Conservation (phyloP, 2,113 vertebrate genomes). For the Thymallus thymallus region DNA sequence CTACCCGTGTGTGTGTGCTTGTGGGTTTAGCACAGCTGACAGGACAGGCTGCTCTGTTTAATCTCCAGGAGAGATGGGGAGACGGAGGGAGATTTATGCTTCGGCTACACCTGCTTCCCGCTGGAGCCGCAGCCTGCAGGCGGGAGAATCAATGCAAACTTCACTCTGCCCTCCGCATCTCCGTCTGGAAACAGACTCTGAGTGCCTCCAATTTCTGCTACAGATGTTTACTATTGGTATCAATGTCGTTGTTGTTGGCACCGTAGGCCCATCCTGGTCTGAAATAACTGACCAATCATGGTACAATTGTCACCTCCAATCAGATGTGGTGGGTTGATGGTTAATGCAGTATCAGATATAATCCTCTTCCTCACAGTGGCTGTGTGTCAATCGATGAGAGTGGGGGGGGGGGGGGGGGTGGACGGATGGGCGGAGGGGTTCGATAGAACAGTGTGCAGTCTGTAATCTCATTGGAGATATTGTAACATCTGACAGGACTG, state of each 20-base stretch:
- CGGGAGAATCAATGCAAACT: background rate
- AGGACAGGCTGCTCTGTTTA: conserved; percentile 11
- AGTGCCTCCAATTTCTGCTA: background rate
- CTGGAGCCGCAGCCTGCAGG: background rate
- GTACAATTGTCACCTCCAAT: conserved; percentile 50
- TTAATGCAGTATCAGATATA: conserved; percentile 33
- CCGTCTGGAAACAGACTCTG: background rate
- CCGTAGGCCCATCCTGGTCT: conserved; percentile 18
- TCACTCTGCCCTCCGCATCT: background rate
- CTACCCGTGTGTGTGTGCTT: too few species aligned
- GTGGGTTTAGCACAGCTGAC: conserved; percentile 12
- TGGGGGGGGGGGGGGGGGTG: too few species aligned
- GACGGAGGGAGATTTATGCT: conserved; percentile 28
- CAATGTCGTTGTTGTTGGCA: background rate
- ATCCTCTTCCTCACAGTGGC: conserved; percentile 13
- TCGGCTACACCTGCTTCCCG: background rate
- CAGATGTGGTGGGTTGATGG: conserved; percentile 40
- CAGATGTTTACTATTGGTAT: background rate
- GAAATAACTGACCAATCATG: conserved; percentile 45
- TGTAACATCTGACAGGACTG: conserved; percentile 64
- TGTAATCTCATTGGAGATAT: conserved; percentile 66
- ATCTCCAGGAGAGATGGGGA: background rate
- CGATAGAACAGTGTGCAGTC: conserved; percentile 52
- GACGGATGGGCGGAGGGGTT: conserved; percentile 21
- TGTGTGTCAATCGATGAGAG: conserved; percentile 31